Conservation (phyloP, 2,797 vertebrate genomes). For the Arremon aurantiirostris region DNA sequence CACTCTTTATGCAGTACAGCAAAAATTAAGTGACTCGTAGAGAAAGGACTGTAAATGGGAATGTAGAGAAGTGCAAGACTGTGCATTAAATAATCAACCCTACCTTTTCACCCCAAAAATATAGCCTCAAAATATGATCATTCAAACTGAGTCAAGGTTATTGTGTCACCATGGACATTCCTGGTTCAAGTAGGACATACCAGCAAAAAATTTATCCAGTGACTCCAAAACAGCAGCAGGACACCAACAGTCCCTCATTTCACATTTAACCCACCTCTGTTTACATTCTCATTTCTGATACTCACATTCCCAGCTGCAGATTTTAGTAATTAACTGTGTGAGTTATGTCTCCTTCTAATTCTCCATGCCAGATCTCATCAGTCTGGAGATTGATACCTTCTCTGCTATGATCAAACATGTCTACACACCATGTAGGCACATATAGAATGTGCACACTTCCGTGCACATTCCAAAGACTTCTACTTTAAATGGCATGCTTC, state of each 20-base stretch:
- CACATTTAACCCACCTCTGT: not conserved
- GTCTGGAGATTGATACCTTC: not conserved
- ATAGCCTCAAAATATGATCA: not conserved
- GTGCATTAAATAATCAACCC: not conserved
- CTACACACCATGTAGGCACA: not conserved
- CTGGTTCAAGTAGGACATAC: not conserved
- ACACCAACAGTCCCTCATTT: not conserved
- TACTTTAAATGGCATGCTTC: not conserved
- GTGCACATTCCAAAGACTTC: not conserved
- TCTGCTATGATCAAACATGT: accelerated
- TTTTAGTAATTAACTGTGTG: not conserved
- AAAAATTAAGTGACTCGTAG: not conserved
- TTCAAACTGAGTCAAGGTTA: not conserved
- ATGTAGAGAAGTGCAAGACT: not conserved
- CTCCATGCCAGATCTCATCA: not conserved
- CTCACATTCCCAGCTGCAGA: not conserved
- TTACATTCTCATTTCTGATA: not conserved
- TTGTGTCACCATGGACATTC: not conserved
- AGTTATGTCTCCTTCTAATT: not conserved
- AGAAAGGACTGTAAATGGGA: not conserved
- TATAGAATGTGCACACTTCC: too few species aligned
- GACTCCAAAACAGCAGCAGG: not conserved
- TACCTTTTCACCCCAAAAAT: not conserved
- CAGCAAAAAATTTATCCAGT: not conserved
- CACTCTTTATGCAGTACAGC: not conserved